Evolutionary conservation across 2,797 vertebrate genomes (phyloP).

Genomic region (Diplodus puntazzo): DNA sequence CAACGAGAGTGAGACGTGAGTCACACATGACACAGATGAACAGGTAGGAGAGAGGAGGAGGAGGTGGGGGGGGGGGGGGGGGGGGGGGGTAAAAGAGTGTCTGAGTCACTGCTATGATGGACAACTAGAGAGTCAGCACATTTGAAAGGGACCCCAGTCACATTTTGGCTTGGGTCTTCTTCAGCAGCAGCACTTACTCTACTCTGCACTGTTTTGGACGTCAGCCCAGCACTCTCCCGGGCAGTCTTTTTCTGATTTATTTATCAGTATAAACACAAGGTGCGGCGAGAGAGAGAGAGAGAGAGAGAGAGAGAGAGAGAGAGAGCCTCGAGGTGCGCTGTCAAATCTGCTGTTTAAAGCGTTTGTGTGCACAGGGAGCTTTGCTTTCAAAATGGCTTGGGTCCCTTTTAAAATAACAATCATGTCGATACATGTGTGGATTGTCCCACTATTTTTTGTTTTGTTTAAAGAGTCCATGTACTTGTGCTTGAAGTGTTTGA

Average conservation of each 20-base stretch:
- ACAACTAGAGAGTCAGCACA: slow-evolving; percentile 80
- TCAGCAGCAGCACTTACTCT: slow-evolving; percentile 50
- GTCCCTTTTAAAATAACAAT: slow-evolving; percentile 79
- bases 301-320: not conserved
- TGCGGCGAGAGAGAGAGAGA: too few relatives aligned
- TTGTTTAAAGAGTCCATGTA: slow-evolving; percentile 53
- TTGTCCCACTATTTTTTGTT: slow-evolving; percentile 54
- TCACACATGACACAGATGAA: slow-evolving; percentile 84
- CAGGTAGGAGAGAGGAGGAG: slow-evolving; percentile 54
- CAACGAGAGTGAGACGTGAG: slow-evolving; percentile 76
- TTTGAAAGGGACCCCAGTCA: slow-evolving; percentile 86
- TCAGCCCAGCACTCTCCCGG: slow-evolving; percentile 34
- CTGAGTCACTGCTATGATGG: slow-evolving; percentile 79
- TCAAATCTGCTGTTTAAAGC: slow-evolving; percentile 41
- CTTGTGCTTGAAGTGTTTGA: slow-evolving; percentile 53
- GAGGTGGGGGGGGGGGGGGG: slow-evolving; percentile 14
- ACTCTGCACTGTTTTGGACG: slow-evolving; percentile 25
- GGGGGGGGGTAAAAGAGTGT: slow-evolving; percentile 31
- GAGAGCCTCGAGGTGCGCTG: slow-evolving; percentile 30
- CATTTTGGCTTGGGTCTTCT: slow-evolving; percentile 61
- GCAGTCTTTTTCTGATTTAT: slow-evolving; percentile 8
- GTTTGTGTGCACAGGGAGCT: slow-evolving; percentile 11
- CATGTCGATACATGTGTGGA: slow-evolving; percentile 67
- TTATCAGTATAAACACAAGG: slow-evolving; percentile 41
- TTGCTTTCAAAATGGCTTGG: slow-evolving; percentile 76